phyloP scores from a whole-genome alignment of 2,113 vertebrate species.

The Neoarius graeffei region DNA sequence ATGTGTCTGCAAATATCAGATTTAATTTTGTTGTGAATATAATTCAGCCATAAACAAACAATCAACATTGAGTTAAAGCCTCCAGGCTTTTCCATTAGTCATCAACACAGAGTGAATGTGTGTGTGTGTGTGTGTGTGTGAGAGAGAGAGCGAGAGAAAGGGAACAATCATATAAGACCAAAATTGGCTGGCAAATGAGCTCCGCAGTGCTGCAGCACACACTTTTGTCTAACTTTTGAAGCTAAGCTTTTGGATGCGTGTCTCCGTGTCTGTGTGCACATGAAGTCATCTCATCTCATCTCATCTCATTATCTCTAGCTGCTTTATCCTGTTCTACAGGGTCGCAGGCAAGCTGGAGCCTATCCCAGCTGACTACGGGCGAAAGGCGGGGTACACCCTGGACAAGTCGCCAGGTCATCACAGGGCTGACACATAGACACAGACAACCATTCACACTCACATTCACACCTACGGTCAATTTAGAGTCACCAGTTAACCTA shows the following conservation, averaged over 20 bases:
- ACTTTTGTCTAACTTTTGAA: not conserved
- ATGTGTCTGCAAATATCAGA: not conserved
- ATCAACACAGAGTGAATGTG: not conserved
- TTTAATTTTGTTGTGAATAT: not conserved
- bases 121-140: conserved; percentile 1
- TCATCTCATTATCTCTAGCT: no score
- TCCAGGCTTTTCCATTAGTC: conserved; percentile 16
- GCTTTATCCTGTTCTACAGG: no score
- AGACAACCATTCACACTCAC: no score
- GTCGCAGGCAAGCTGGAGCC: no score
- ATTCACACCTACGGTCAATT: no score
- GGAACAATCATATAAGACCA: not conserved
- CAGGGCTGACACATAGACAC: no score
- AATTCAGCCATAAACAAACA: conserved; percentile 18
- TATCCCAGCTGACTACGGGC: no score
- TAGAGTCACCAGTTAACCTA: no score
- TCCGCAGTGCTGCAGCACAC: not conserved
- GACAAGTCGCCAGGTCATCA: no score
- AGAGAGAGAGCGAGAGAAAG: not conserved
- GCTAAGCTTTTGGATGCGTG: not conserved
- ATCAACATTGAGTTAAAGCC: conserved; percentile 14
- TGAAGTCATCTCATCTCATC: not conserved
- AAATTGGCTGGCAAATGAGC: conserved; percentile 3
- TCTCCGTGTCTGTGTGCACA: not conserved
- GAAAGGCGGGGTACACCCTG: no score